Base-by-base conservation (phyloP, 2,888 invertebrate species). In the Caenorhabditis sp. region DNA sequence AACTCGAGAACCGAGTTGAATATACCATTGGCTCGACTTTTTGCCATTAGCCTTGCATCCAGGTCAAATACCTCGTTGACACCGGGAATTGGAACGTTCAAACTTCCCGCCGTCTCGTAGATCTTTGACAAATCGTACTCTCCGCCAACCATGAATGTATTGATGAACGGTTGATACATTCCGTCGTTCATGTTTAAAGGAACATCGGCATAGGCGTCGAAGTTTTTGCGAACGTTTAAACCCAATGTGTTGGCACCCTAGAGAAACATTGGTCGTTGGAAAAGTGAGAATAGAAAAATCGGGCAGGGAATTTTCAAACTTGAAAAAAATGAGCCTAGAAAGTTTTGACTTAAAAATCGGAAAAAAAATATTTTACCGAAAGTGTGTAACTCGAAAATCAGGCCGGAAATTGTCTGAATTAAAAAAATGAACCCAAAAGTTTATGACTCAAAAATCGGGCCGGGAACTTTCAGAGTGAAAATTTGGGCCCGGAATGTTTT, bases 211-310 rank as follows among this genome's bases (percentile, higher is more conserved):
- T 74, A 80, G 23, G 77, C 69, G 24, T 82, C 82, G 19, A 82
- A 84, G 62, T 84, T 82, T 14, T 78, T 68, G 10, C 80, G 70
- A 37, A 84, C 84, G 23, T 76, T 74, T 43, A 84, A 60, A 19
- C 77, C 77, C 62, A 75, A 76, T 59, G 73, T 80, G 69, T 84
- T 84, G 21, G 83, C 82, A 19, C 78, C 83, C 83, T 84, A 58
- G 36, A 77, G 23, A n/a, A 8, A n/a, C n/a, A n/a, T n/a, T n/a
- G n/a, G n/a, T n/a, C n/a, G 10, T 27, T 58, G 23, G 58, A 36
- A 58, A n/a, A n/a, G n/a, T n/a, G n/a, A n/a, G n/a, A n/a, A n/a
- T n/a, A n/a, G n/a, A n/a, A n/a, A n/a, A n/a, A n/a, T n/a, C n/a
- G n/a, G n/a, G n/a, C n/a, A n/a, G n/a, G n/a, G n/a, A n/a, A n/a